Percentiles rank a stretch among this genome's conserved stretches.
These are phyloP conservation scores for Physeter macrocephalus DNA, from an alignment of 2,113 vertebrate genomes.

Conservation along the genomic window DNA sequence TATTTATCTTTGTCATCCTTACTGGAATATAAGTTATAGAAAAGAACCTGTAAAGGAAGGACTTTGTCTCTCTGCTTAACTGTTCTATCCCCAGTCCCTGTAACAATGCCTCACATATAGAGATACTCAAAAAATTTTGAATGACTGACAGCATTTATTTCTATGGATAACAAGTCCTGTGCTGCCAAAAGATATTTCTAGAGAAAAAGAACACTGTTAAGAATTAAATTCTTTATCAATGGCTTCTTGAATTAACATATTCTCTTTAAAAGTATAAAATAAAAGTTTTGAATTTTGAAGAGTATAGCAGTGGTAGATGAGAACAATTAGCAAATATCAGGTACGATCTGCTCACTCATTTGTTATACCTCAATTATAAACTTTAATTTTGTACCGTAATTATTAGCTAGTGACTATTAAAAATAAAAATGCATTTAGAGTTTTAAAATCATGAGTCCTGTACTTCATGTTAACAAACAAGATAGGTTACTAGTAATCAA, in stretches of 20 bases:
- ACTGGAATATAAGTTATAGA: not conserved
- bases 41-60: not conserved
- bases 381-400: not conserved
- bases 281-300: constrained; percentile 8
- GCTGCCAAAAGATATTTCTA: not conserved
- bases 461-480: not conserved
- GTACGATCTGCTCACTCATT: not conserved
- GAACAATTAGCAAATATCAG: not conserved
- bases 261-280: not conserved
- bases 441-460: not conserved
- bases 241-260: not conserved
- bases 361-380: not conserved
- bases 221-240: not conserved
- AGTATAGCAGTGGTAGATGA: not conserved
- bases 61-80: not conserved
- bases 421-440: not conserved
- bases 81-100: not conserved
- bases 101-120: not conserved
- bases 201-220: not conserved
- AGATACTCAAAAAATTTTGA: not conserved
- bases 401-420: not conserved
- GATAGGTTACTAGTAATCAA: not conserved
- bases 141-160: not conserved
- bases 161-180: not conserved
- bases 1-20: not conserved